Conservation (phyloP, 2,113 vertebrate species). For the Mola mola region DNA sequence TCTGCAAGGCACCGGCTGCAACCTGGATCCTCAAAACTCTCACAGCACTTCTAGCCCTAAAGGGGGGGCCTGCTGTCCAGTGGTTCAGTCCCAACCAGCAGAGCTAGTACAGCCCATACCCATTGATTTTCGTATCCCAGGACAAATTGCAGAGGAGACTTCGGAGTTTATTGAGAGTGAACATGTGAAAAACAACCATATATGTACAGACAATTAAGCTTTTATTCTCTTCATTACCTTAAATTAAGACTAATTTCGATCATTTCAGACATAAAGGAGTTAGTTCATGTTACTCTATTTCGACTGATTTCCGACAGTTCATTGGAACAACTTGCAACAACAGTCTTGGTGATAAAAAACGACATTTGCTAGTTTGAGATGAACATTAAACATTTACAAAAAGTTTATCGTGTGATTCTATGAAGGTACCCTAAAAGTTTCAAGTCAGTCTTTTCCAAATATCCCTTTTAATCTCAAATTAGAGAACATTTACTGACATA, state of each 20-base stretch:
- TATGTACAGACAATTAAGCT: slow-evolving; percentile 66
- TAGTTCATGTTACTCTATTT: slow-evolving; percentile 22
- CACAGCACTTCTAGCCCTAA: slow-evolving; percentile 86
- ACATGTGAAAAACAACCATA: slow-evolving; percentile 72
- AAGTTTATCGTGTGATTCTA: slow-evolving; percentile 24
- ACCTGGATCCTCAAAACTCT: slow-evolving; percentile 84
- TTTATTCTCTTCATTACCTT: slow-evolving; percentile 29
- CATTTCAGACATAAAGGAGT: slow-evolving; percentile 44
- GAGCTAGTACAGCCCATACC: slow-evolving; percentile 73
- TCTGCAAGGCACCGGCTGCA: slow-evolving; percentile 92
- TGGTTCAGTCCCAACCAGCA: slow-evolving; percentile 46
- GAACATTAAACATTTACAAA: neutral
- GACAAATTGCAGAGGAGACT: slow-evolving; percentile 78
- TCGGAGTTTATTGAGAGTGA: slow-evolving; percentile 74
- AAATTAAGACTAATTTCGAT: slow-evolving; percentile 27
- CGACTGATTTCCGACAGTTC: slow-evolving; percentile 24
- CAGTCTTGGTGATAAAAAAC: slow-evolving; percentile 9
- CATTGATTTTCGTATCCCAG: slow-evolving; percentile 87
- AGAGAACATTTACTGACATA: slow-evolving; percentile 9
- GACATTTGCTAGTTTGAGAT: slow-evolving; percentile 28
- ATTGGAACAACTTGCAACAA: slow-evolving; percentile 34
- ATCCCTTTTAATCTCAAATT: slow-evolving; percentile 19
- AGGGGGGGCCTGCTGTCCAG: slow-evolving; percentile 82
- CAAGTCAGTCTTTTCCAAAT: slow-evolving; percentile 14
- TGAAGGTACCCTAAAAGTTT: slow-evolving; percentile 3